These are phyloP conservation scores for Muricea muricata DNA, from an alignment of 92 coral and sea anemone genomes.

Conservation along the genomic window DNA sequence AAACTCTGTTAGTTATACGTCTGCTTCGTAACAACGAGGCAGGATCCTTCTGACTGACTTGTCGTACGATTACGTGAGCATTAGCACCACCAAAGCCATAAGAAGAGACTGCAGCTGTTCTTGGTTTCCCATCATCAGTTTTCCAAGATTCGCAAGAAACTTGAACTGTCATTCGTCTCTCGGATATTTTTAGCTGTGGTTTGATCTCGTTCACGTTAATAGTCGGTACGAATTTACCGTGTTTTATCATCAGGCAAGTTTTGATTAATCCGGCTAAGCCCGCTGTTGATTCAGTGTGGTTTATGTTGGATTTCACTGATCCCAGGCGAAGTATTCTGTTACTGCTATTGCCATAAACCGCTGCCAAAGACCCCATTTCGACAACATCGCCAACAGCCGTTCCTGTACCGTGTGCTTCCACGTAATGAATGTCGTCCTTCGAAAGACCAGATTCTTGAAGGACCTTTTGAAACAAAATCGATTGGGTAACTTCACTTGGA, in stretches of 20 bases:
- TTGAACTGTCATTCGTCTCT: constrained; percentile 54
- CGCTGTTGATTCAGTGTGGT: constrained; percentile 82
- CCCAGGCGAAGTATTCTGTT: constrained; percentile 63
- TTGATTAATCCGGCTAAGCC: constrained; percentile 83
- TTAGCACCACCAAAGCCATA: constrained; percentile 77
- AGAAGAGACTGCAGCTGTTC: constrained; percentile 67
- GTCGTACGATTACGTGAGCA: constrained; percentile 65
- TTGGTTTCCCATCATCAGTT: constrained; percentile 50
- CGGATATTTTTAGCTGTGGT: constrained; percentile 68
- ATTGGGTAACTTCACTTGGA: constrained; percentile 62
- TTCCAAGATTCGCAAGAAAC: constrained; percentile 39
- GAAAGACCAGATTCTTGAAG: constrained; percentile 51
- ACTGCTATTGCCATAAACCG: constrained; percentile 57
- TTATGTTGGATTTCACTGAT: constrained; percentile 81
- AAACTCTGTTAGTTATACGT: constrained; percentile 12
- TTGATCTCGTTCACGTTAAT: constrained; percentile 58
- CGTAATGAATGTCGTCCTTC: constrained; percentile 49
- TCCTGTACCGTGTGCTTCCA: constrained; percentile 71
- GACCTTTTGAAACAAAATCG: constrained; percentile 40
- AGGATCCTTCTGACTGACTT: background rate
- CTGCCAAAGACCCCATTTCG: constrained; percentile 68
- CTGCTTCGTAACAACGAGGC: background rate
- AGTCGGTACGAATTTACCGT: constrained; percentile 69
- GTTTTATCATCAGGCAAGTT: constrained; percentile 77
- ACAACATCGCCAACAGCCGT: constrained; percentile 86